These are phyloP conservation scores for Caenorhabditis afra DNA, from an alignment of 2,888 invertebrate genomes.

Conservation along the genomic window DNA sequence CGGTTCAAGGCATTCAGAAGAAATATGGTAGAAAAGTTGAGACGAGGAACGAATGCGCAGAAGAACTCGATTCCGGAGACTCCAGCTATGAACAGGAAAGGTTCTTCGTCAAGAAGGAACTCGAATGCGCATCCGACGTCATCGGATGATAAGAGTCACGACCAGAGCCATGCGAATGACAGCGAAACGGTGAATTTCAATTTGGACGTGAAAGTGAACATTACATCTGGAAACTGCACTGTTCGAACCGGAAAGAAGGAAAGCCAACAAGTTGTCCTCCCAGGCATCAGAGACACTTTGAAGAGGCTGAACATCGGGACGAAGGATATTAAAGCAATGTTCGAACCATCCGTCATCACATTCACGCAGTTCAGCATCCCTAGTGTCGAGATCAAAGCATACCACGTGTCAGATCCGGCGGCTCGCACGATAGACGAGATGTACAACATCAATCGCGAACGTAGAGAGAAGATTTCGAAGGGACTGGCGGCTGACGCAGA, in stretches of 20 bases:
- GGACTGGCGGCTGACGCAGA: constrained; percentile 37
- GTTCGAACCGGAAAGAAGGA: constrained; percentile 70
- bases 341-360: constrained; percentile 47
- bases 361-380: constrained; percentile 66
- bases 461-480: constrained; percentile 25
- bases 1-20: constrained; percentile 85
- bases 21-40: constrained; percentile 57
- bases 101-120: constrained; percentile 19
- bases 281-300: constrained; percentile 46
- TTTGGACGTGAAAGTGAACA: constrained; percentile 77
- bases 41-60: constrained; percentile 10
- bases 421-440: constrained; percentile 18
- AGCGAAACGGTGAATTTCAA: constrained; percentile 78
- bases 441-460: constrained; percentile 26
- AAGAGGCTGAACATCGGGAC: constrained; percentile 52
- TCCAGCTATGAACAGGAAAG: background rate
- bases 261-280: constrained; percentile 20
- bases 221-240: constrained; percentile 76
- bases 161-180: background rate
- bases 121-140: constrained; percentile 2
- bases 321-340: constrained; percentile 56
- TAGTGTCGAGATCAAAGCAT: constrained; percentile 88
- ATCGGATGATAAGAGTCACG: constrained; percentile 14
- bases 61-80: constrained; percentile 18
- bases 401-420: constrained; percentile 73